phyloP scores from a whole-genome alignment of 2,113 vertebrate species.

The Trachemys scripta region DNA sequence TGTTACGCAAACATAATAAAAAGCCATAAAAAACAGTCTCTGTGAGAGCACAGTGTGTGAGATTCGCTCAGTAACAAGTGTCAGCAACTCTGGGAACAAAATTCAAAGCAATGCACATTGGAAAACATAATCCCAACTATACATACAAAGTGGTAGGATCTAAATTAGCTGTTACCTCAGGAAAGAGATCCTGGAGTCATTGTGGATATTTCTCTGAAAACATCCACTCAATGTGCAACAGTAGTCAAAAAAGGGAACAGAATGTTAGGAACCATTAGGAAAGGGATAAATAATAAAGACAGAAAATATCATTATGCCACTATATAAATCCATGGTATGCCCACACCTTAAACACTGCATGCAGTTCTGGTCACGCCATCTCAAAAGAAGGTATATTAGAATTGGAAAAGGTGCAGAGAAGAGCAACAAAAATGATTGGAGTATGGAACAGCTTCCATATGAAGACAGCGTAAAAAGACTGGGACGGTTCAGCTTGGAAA shows the following conservation, averaged over 20 bases:
- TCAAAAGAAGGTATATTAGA: neutral
- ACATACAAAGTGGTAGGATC: neutral
- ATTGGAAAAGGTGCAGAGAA: neutral
- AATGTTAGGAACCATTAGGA: neutral
- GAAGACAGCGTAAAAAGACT: neutral
- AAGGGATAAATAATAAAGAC: neutral
- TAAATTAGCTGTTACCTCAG: neutral
- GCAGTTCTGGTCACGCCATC: neutral
- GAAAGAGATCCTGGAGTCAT: neutral
- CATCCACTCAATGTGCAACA: neutral
- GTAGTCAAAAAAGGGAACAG: neutral
- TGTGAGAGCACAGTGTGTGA: neutral
- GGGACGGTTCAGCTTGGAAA: neutral
- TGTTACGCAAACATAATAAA: slow-evolving; percentile 3
- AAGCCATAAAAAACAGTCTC: neutral
- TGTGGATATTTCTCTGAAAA: neutral
- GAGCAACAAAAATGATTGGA: neutral
- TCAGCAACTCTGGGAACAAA: neutral
- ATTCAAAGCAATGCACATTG: neutral
- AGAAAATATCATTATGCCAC: neutral
- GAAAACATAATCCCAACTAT: neutral
- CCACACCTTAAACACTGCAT: neutral
- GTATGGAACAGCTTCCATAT: neutral
- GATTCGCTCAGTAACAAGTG: neutral
- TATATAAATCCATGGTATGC: neutral